Evolutionary conservation across 1,140 invertebrate genomes (phyloP), one percentile per base, ranked within the genome.

Genomic region (Samia ricini): DNA sequence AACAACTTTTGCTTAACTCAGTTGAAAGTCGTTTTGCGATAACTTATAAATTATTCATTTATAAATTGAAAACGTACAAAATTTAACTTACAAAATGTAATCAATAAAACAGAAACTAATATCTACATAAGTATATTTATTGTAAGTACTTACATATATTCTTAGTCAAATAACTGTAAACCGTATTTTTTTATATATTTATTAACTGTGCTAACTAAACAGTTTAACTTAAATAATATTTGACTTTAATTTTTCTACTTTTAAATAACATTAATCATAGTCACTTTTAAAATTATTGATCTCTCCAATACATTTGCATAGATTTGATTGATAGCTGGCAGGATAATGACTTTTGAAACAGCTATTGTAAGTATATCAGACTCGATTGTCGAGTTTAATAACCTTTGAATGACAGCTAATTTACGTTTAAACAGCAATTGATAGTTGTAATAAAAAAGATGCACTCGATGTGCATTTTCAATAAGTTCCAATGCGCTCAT

Each of bases 401-500:
- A 42, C 33, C 33, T 42, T 42, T 42, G 33, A 42, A 15, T 42
- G 33, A 42, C 33, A 42, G 15, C 33, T 1, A 42, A 15, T 42
- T 1, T 42, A 12, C 33, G n/a, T 42, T 42, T 10, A 21, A 18
- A 21, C 20, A 24, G 23, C 52, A 23, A 23, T 55, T 24, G 15
- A 10, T 23, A 18, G 24, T 55, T 24, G 20, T 55, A 15, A 24
- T 55, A 23, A 55, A 23, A 55, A 4, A 21, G 52, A 23, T 55
- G 52, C 10, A 55, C 20, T 15, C 50, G 21, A 18, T 8, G 29
- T 19, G 55, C 29, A 29, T 33, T 42, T 33, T 29, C 20, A 49
- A 50, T 23, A 59, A 22, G 57, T 49, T 49, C 18, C 21, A 26
- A 19, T 61, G 61, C 21, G 48, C 50, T 61, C 29, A 69, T 72